Evolutionary conservation across 2,113 vertebrate genomes (phyloP).

Genomic region (Vimba vimba): DNA sequence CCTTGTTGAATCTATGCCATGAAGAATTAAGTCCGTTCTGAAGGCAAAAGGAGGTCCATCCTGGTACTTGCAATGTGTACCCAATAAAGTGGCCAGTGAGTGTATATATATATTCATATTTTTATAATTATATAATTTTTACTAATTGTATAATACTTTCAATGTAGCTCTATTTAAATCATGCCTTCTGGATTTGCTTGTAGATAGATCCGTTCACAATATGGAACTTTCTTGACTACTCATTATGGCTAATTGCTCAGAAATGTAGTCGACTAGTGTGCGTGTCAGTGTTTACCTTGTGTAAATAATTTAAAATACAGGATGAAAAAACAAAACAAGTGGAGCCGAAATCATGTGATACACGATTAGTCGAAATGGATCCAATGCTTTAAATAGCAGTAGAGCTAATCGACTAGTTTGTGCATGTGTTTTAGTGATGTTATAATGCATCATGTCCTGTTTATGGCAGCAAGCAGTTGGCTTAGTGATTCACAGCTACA

Average conservation of each 20-base stretch:
- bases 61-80: too few species aligned
- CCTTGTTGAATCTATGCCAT: too few species aligned
- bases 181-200: neutral
- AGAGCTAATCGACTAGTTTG: neutral
- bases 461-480: constrained; percentile 26
- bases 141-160: neutral
- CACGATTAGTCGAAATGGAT: neutral
- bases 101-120: too few species aligned
- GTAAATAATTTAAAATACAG: neutral
- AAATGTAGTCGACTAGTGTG: neutral
- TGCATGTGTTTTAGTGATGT: neutral
- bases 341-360: neutral
- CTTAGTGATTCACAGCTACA: constrained; percentile 21
- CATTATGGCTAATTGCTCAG: neutral
- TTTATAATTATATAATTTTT: too few species aligned
- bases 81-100: too few species aligned
- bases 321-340: neutral
- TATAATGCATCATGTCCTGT: constrained; percentile 43
- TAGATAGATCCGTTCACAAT: neutral
- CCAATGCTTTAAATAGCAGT: neutral
- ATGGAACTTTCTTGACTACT: neutral
- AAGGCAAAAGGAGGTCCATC: too few species aligned
- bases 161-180: neutral
- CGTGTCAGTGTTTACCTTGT: neutral
- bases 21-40: too few species aligned